Evolutionary conservation across 2,113 vertebrate genomes (phyloP).

Genomic region (Corapipo altera): DNA sequence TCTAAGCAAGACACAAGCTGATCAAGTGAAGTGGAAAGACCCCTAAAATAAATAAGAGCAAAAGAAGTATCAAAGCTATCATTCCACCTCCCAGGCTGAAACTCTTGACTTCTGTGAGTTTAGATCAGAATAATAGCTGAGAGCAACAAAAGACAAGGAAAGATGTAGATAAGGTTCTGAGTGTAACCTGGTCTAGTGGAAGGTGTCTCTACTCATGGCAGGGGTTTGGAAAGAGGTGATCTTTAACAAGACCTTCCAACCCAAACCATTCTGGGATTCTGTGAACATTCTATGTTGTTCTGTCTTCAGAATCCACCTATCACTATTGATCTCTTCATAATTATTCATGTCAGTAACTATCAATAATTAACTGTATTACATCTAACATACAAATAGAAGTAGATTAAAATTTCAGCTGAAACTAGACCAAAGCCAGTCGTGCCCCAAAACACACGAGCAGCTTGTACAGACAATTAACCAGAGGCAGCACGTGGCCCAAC

Average conservation of each 20-base stretch:
- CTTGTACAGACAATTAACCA: not conserved
- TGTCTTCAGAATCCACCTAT: not conserved
- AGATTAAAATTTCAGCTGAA: not conserved
- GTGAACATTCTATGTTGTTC: not conserved
- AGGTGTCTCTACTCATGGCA: not conserved
- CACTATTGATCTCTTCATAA: not conserved
- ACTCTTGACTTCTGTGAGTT: not conserved
- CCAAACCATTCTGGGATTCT: not conserved
- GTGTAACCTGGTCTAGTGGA: not conserved
- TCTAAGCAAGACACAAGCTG: not conserved
- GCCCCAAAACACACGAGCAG: not conserved
- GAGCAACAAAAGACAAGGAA: not conserved
- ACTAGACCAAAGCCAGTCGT: not conserved
- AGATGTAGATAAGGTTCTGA: not conserved
- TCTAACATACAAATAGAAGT: rapidly evolving
- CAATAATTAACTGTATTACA: not conserved
- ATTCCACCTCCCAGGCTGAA: not conserved
- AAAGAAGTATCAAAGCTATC: not conserved
- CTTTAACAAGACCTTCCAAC: not conserved
- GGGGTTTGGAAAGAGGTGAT: not conserved
- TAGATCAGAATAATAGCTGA: not conserved
- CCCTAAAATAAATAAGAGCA: not conserved
- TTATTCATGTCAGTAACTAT: not conserved
- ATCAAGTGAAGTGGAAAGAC: not conserved
- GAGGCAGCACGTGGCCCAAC: not conserved